A percentile compares a stretch with the other conserved stretches of the same genome.
Evolutionary conservation across 2,888 invertebrate species (phyloP).

Genomic region (Leistus spinibarbis): DNA sequence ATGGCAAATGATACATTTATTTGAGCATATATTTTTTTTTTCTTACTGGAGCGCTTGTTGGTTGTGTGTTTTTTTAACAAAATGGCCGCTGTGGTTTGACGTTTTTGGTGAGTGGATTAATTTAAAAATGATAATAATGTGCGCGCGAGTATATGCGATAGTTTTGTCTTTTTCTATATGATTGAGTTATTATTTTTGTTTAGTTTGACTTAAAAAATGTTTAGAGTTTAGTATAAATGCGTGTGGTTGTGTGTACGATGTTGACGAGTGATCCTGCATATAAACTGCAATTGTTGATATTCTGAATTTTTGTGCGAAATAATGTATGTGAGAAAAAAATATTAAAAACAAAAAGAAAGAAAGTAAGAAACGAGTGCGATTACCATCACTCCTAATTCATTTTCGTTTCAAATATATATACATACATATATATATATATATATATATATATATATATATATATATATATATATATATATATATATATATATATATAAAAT

Average conservation of each 20-base stretch:
- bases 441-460: conserved; percentile 2
- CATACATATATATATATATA: not conserved
- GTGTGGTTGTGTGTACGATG: conserved; percentile 24
- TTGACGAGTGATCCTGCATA: conserved; percentile 20
- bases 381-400: conserved; percentile 21
- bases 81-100: not conserved
- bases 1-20: too few relatives aligned
- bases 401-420: conserved; percentile 15
- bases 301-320: conserved; percentile 33
- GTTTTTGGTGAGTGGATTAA: conserved; percentile 9
- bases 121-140: conserved; percentile 16
- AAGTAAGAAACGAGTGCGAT: conserved; percentile 29
- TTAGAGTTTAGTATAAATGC: not conserved
- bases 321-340: conserved; percentile 19
- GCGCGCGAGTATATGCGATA: conserved; percentile 19
- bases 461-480: conserved; percentile 2
- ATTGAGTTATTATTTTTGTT: conserved; percentile 6
- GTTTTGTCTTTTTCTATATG: conserved; percentile 19
- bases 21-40: conserved; percentile 2
- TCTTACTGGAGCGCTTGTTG: conserved; percentile 17
- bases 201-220: conserved; percentile 3
- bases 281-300: conserved; percentile 33
- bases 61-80: conserved; percentile 5
- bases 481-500: conserved; percentile 1
- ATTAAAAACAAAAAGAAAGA: not conserved